Percentiles rank a stretch among this genome's conserved stretches.
phyloP scores from a whole-genome alignment of 2,888 invertebrate genomes.

The Toxonevra muliebris region DNA sequence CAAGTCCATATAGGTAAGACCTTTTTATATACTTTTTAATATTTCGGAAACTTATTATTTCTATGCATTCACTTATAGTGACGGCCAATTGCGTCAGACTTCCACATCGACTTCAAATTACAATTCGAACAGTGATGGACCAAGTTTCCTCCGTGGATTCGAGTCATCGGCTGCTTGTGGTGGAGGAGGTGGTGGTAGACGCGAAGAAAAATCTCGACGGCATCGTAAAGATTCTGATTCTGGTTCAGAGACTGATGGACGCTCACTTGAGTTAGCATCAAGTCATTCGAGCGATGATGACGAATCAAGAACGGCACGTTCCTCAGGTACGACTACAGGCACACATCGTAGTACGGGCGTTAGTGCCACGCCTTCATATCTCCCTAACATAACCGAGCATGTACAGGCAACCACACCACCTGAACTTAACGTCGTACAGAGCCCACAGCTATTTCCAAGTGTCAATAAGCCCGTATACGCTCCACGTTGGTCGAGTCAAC shows the following conservation, averaged over 20 bases:
- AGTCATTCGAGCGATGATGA: constrained; percentile 95
- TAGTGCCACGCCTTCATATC: constrained; percentile 66
- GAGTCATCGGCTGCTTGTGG: constrained; percentile 57
- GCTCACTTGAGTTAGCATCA: constrained; percentile 90
- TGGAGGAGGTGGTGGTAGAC: constrained; percentile 45
- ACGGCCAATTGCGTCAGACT: constrained; percentile 83
- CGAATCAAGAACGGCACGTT: constrained; percentile 68
- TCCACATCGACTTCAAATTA: constrained; percentile 89
- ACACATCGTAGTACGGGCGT: constrained; percentile 65
- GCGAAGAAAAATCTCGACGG: constrained; percentile 59
- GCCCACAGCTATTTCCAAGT: constrained; percentile 75
- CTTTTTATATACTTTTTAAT: not conserved
- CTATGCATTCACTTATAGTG: constrained; percentile 66
- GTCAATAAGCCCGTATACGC: constrained; percentile 72
- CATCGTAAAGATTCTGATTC: constrained; percentile 77
- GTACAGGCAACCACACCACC: constrained; percentile 72
- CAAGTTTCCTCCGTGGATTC: constrained; percentile 73
- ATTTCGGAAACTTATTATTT: not conserved
- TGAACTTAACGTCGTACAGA: constrained; percentile 71
- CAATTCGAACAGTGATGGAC: constrained; percentile 82
- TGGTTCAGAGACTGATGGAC: constrained; percentile 82
- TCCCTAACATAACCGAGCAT: constrained; percentile 72
- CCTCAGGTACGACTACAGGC: constrained; percentile 56
- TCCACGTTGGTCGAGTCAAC: constrained; percentile 75
- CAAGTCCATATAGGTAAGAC: constrained; percentile 85